Evolutionary conservation across 2,113 vertebrate genomes (phyloP).

Genomic region (Chaenogobius annularis): DNA sequence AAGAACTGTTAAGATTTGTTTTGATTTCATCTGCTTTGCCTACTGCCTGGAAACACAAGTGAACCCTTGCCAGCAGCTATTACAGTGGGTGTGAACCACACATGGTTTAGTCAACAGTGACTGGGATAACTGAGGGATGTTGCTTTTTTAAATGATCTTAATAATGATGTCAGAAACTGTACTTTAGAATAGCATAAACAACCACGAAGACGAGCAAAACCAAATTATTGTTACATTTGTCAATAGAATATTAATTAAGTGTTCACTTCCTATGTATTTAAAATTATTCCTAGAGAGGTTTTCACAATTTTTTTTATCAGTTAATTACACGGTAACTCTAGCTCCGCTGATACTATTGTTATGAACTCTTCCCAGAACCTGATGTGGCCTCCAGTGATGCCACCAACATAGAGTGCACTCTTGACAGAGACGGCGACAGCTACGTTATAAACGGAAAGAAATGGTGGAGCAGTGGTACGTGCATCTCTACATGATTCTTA

Average conservation of each 20-base stretch:
- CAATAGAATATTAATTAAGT: background rate
- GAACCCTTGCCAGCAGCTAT: slow-evolving; percentile 30
- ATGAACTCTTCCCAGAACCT: slow-evolving; percentile 78
- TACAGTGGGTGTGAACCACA: slow-evolving; percentile 33
- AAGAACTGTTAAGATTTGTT: slow-evolving; percentile 29
- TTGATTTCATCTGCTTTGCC: slow-evolving; percentile 17
- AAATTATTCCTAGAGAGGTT: background rate
- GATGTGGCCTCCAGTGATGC: slow-evolving; percentile 93
- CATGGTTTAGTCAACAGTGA: slow-evolving; percentile 24
- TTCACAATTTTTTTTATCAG: background rate
- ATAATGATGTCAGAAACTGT: background rate
- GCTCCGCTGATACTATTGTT: background rate
- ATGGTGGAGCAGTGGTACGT: slow-evolving; percentile 95
- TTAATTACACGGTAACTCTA: background rate
- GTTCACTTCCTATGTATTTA: background rate
- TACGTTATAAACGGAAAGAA: slow-evolving; percentile 90
- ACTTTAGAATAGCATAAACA: background rate
- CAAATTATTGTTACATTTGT: background rate
- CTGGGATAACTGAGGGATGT: background rate
- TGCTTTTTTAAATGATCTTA: background rate
- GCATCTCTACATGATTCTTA: background rate
- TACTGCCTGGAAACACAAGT: slow-evolving; percentile 29
- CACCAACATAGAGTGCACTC: slow-evolving; percentile 87
- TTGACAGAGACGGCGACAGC: slow-evolving; percentile 74
- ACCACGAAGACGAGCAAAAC: background rate